Conservation (phyloP, 2,797 vertebrate species). For the Etheostoma perlongum region DNA sequence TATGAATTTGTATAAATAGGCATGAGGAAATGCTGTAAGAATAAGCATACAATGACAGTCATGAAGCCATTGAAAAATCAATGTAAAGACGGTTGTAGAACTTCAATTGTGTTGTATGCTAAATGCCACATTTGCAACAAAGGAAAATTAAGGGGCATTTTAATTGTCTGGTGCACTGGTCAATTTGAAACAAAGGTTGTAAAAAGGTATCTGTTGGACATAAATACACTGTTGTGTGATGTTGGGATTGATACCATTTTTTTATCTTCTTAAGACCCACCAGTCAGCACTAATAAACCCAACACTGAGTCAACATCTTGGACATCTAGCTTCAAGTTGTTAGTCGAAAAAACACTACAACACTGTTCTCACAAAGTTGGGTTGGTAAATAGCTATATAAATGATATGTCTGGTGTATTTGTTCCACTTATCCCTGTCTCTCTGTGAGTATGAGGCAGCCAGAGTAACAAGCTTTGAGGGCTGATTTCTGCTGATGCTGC, state of each 20-base stretch:
- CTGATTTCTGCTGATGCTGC: constrained; percentile 50
- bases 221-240: background rate
- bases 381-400: too few relatives aligned
- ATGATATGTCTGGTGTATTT: constrained; percentile 32
- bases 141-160: background rate
- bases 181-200: background rate
- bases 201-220: background rate
- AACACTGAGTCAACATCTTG: constrained; percentile 11
- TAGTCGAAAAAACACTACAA: background rate
- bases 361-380: background rate
- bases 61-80: background rate
- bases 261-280: background rate
- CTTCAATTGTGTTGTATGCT: background rate
- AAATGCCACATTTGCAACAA: background rate
- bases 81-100: too few relatives aligned
- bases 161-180: fast-evolving
- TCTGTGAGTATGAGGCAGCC: constrained; percentile 22
- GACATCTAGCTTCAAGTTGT: background rate
- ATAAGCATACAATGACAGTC: fast-evolving
- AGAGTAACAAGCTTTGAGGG: constrained; percentile 31
- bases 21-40: background rate
- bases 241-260: background rate
- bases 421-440: constrained; percentile 54
- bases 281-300: constrained; percentile 9
- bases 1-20: background rate